Conservation (phyloP, 1,140 invertebrate genomes). For the Pectinophora gossypiella region DNA sequence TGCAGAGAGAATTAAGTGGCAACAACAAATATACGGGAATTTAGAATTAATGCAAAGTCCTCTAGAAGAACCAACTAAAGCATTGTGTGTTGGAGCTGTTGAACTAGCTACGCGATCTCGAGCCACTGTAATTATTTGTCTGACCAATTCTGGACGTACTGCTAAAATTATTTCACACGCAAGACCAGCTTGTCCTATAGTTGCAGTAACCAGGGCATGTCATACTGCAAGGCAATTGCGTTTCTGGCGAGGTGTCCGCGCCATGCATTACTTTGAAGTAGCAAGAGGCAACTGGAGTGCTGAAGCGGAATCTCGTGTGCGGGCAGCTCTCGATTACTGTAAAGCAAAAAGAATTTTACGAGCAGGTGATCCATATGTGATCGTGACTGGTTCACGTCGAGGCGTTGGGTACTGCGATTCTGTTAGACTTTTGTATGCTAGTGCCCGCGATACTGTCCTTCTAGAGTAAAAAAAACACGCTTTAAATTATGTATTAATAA, state of each 20-base stretch:
- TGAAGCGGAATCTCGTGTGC: conserved; percentile 85
- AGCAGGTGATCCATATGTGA: conserved; percentile 81
- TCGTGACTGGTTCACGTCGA: conserved; percentile 85
- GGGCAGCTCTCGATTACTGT: conserved; percentile 81
- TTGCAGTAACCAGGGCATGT: conserved; percentile 82
- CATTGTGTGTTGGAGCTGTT: conserved; percentile 86
- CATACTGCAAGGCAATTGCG: conserved; percentile 82
- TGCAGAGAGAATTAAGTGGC: conserved; percentile 78
- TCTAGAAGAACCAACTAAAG: conserved; percentile 79
- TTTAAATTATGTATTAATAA: no score
- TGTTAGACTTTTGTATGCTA: conserved; percentile 81
- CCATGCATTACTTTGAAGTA: conserved; percentile 79
- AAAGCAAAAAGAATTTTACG: conserved; percentile 80
- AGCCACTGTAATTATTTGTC: conserved; percentile 83
- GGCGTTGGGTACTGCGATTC: conserved; percentile 87
- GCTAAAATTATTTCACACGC: conserved; percentile 83
- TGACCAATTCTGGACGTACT: conserved; percentile 83
- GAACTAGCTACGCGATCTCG: conserved; percentile 81
- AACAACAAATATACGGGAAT: conserved; percentile 51
- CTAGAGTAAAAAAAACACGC: conserved; percentile 43
- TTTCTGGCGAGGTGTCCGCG: conserved; percentile 82
- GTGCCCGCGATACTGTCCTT: conserved; percentile 46
- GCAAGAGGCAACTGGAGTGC: conserved; percentile 77
- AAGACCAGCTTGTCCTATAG: conserved; percentile 83
- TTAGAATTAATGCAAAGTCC: conserved; percentile 47